Percentiles rank a stretch among this genome's conserved stretches.
Evolutionary conservation across 1,140 invertebrate genomes (phyloP).

Genomic region (Ceratosolen solmsi): DNA sequence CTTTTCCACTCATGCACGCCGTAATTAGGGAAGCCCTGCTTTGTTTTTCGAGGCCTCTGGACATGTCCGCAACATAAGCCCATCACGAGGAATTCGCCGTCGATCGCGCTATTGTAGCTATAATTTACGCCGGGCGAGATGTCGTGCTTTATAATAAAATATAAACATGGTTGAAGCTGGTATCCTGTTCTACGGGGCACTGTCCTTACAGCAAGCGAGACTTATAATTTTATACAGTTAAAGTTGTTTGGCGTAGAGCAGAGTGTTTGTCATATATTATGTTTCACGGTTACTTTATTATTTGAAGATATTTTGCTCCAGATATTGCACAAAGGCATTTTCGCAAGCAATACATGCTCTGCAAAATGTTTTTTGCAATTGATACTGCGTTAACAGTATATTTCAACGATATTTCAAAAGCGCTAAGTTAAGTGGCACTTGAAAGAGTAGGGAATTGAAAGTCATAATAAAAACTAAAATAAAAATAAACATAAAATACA

Average conservation of each 20-base stretch:
- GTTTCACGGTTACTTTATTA: neutral
- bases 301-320: neutral
- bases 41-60: neutral
- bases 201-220: neutral
- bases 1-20: constrained; percentile 32
- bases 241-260: neutral
- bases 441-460: too few species aligned
- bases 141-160: neutral
- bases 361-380: too few species aligned
- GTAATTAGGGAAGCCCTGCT: neutral
- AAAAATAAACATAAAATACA: too few species aligned
- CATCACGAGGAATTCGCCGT: neutral
- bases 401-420: too few species aligned
- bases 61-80: neutral
- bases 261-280: neutral
- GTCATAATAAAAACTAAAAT: too few species aligned
- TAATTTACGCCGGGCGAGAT: neutral
- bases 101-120: neutral
- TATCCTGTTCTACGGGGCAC: neutral
- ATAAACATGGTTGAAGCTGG: neutral
- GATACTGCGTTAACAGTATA: too few species aligned
- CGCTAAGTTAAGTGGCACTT: too few species aligned
- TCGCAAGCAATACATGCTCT: too few species aligned
- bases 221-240: neutral
- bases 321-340: neutral